Percentiles rank a stretch among this genome's conserved stretches.
Evolutionary conservation across 2,113 vertebrate species (phyloP).

Genomic region (Gorilla gorilla): DNA sequence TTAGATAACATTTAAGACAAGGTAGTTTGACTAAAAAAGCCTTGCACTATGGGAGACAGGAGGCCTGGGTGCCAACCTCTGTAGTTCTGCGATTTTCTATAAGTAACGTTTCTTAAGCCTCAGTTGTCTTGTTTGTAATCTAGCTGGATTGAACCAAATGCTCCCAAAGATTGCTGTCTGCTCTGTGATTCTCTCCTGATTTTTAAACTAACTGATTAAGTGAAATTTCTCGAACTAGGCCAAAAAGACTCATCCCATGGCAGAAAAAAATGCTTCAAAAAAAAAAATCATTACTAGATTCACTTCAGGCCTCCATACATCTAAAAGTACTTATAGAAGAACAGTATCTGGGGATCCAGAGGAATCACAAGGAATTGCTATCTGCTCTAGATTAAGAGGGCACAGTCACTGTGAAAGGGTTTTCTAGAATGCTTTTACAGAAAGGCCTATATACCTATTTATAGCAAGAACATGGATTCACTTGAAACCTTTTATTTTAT

Average conservation of each 20-base stretch:
- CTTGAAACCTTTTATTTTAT: background rate
- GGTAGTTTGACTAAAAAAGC: background rate
- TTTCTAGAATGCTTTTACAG: background rate
- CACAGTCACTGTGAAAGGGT: rapidly evolving
- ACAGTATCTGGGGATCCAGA: background rate
- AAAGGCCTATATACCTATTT: background rate
- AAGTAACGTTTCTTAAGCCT: background rate
- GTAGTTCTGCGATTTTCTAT: background rate
- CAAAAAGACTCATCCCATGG: background rate
- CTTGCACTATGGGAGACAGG: background rate
- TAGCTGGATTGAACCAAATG: background rate
- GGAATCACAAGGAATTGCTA: background rate
- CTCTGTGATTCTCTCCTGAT: background rate
- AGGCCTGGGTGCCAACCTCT: too few species aligned
- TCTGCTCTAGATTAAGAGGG: background rate
- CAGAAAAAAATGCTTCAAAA: constrained; percentile 16
- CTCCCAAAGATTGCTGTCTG: background rate
- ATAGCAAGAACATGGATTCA: background rate
- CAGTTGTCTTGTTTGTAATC: background rate
- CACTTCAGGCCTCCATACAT: background rate
- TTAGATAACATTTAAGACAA: background rate
- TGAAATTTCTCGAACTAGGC: background rate
- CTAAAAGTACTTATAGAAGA: background rate
- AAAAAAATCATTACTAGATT: background rate
- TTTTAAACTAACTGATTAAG: background rate